Percentiles rank a stretch among this genome's conserved stretches.
Conservation (phyloP, 2,113 vertebrate genomes). For the Indicator indicator region DNA sequence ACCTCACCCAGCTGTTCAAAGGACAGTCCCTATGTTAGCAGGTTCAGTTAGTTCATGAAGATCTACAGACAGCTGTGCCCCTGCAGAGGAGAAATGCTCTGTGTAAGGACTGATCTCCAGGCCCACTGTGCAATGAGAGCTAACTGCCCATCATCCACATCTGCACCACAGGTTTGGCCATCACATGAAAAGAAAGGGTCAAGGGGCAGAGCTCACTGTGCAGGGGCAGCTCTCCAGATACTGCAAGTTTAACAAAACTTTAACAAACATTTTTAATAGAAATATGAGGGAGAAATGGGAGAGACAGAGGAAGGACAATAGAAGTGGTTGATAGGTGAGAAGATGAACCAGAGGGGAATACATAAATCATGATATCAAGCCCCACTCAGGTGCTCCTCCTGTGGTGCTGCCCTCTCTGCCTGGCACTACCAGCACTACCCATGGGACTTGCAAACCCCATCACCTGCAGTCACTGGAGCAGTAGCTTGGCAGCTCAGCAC, state of each 20-base stretch:
- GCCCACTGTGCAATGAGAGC: neutral
- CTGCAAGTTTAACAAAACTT: neutral
- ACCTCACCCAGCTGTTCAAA: neutral
- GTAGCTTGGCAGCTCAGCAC: neutral
- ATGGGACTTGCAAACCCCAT: neutral
- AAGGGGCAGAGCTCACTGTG: neutral
- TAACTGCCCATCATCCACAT: neutral
- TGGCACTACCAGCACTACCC: fast-evolving
- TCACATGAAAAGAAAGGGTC: neutral
- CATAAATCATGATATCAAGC: neutral
- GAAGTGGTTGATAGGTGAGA: neutral
- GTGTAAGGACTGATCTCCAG: neutral
- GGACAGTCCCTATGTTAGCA: neutral
- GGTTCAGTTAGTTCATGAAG: neutral
- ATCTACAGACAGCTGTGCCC: neutral
- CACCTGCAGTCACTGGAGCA: neutral
- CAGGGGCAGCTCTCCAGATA: neutral
- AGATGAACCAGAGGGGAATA: neutral
- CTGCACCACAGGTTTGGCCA: neutral
- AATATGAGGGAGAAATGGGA: neutral
- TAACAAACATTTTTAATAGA: neutral
- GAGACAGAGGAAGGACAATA: neutral
- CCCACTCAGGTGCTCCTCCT: neutral
- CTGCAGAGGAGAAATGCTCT: neutral
- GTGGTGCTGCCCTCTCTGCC: neutral